Evolutionary conservation across 2,113 vertebrate genomes (phyloP).

Genomic region (Chitala chitala): DNA sequence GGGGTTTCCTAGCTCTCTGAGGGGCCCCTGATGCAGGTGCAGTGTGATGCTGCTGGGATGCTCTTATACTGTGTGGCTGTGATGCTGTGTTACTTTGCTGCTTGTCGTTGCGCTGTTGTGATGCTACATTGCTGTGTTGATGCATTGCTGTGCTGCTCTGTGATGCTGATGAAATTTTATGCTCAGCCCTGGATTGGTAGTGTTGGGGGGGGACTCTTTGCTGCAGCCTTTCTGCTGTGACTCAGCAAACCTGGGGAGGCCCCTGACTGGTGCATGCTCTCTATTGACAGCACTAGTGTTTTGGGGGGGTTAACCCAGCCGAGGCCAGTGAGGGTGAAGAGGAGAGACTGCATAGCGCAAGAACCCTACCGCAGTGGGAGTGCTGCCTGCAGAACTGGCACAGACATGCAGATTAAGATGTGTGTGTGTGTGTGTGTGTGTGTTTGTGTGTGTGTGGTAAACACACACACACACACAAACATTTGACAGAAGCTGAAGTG

Average conservation of each 20-base stretch:
- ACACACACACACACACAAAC: neutral
- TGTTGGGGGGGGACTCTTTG: neutral
- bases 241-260: slow-evolving; percentile 10
- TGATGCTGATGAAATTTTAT: neutral
- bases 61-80: neutral
- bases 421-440: no score
- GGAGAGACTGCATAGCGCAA: neutral
- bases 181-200: no score
- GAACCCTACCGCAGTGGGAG: neutral
- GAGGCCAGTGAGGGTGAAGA: neutral
- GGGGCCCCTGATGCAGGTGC: no score
- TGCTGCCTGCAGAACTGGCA: neutral
- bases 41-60: no score
- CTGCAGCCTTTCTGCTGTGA: neutral
- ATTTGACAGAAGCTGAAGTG: slow-evolving; percentile 3
- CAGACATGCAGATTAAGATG: neutral
- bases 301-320: neutral
- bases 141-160: neutral
- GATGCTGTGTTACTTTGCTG: no score
- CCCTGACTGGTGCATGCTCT: neutral
- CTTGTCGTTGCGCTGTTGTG: no score
- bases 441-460: neutral
- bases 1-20: neutral
- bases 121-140: no score
- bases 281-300: neutral